Percentiles rank a stretch among this genome's conserved stretches.
phyloP scores from a whole-genome alignment of 2,797 vertebrate species.

The Enteromius radiatus region DNA sequence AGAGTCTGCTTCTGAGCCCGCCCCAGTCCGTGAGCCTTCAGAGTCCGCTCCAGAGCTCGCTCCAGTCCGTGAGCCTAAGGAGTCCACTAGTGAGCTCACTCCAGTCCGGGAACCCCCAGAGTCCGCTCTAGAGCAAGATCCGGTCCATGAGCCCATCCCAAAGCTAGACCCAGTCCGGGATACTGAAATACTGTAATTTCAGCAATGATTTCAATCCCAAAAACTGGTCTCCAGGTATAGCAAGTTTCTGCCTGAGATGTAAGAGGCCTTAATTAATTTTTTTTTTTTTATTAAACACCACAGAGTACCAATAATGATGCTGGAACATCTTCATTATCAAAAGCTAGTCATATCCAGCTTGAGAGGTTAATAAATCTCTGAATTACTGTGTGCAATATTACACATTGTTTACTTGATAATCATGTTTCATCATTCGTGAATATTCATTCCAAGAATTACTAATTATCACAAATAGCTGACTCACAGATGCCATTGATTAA shows the following conservation, averaged over 20 bases:
- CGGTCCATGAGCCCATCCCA: too few relatives aligned
- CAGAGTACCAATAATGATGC: neutral
- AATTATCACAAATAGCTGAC: slow-evolving; percentile 12
- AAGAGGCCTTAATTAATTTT: neutral
- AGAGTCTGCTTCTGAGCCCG: too few relatives aligned
- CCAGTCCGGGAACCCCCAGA: too few relatives aligned
- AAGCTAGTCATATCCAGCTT: neutral
- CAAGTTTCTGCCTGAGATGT: neutral
- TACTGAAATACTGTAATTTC: neutral
- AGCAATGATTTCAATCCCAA: neutral
- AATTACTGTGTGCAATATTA: neutral
- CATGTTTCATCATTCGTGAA: slow-evolving; percentile 1
- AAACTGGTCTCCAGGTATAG: neutral
- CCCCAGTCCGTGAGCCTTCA: too few relatives aligned
- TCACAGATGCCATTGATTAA: slow-evolving; percentile 7
- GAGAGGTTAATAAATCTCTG: slow-evolving; percentile 1
- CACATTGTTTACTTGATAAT: slow-evolving; percentile 19
- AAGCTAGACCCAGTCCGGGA: too few relatives aligned
- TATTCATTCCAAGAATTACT: slow-evolving; percentile 17
- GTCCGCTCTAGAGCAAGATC: too few relatives aligned
- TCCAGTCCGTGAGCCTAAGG: too few relatives aligned
- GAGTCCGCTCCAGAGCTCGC: too few relatives aligned
- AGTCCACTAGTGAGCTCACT: too few relatives aligned
- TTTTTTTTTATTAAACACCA: neutral
- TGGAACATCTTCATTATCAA: neutral